Base-by-base conservation (phyloP, 1,140 invertebrate genomes). In the Cydia strobilella region DNA sequence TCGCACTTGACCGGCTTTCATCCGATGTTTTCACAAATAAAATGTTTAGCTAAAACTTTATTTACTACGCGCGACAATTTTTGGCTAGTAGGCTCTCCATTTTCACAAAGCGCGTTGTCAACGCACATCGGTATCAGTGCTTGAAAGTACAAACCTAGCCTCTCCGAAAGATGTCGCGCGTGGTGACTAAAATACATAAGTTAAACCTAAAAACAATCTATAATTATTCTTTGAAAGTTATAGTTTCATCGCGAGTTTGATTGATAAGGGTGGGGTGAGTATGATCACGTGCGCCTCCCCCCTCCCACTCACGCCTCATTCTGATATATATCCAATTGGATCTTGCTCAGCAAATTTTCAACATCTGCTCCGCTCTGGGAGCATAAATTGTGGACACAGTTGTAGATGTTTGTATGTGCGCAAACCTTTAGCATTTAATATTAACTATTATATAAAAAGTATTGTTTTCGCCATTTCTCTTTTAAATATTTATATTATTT, bases 251-350 rank as follows among this genome's bases (percentile, higher is more conserved):
- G 65, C 71, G 51, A 76, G 74, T 79, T 81, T 80, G 75, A 80
- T 82, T 82, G 81, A 81, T 82, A 80, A 81, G 81, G 80, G 80
- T 80, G 59, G 66, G 77, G 76, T 76, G 76, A 27, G 78, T 72
- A 75, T 69, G 80, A 81, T 87, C 83, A 87, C 85, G 85, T 84
- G 80, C 81, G 74, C 65, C 9, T 18, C 42, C 42, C 12, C 12
- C 12, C 13, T 39, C 35, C 59, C 25, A 77, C 80, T 74, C 76
- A 78, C 82, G 78, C 79, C 80, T 83, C 82, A 84, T 82, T 85
- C 79, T 74, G 75, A 81, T 82, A 85, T 78, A 79, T 80, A 86
- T 87, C 82, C 77, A 80, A 78, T 76, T 76, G 79, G 79, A 83
- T 79, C 77, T 74, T 76, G 82, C 76, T 81, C 74, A 80, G 31